Evolutionary conservation across 35 echinoderm and acorn worm species (phyloP).

Genomic region (Heliocidaris erythrogramma): DNA sequence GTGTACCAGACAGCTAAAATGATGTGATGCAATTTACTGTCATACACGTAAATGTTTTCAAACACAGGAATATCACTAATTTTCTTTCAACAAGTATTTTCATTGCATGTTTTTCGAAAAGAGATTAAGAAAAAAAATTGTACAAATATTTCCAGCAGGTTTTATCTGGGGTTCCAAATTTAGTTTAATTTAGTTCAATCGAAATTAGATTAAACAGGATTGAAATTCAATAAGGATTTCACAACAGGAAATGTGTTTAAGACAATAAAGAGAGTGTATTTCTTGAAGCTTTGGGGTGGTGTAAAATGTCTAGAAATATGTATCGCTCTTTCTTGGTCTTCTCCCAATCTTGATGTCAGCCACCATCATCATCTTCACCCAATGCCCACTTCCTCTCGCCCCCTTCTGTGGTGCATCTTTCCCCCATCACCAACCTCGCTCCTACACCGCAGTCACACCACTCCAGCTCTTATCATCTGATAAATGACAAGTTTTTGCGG

Average conservation of each 20-base stretch:
- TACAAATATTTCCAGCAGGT: too few relatives aligned
- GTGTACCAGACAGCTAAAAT: too few relatives aligned
- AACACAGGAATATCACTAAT: too few relatives aligned
- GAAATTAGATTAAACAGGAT: neutral
- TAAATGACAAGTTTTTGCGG: neutral
- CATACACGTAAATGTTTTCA: too few relatives aligned
- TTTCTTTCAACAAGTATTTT: too few relatives aligned
- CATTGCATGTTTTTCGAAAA: too few relatives aligned
- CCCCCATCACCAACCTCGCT: neutral
- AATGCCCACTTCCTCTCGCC: neutral
- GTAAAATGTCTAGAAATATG: neutral
- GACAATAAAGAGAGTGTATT: neutral
- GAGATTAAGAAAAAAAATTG: too few relatives aligned
- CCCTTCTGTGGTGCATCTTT: neutral
- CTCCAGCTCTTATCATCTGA: neutral
- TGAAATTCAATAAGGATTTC: neutral
- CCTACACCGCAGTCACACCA: neutral
- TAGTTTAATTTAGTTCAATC: neutral
- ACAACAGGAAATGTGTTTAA: neutral
- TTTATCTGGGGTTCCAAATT: too few relatives aligned
- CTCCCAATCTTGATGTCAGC: neutral
- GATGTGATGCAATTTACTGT: too few relatives aligned
- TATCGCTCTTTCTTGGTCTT: neutral
- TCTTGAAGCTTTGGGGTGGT: neutral
- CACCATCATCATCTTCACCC: constrained; percentile 14